Evolutionary conservation across 2,797 vertebrate species (phyloP), one percentile per base, ranked within the genome.

Genomic region (Falco concolor): DNA sequence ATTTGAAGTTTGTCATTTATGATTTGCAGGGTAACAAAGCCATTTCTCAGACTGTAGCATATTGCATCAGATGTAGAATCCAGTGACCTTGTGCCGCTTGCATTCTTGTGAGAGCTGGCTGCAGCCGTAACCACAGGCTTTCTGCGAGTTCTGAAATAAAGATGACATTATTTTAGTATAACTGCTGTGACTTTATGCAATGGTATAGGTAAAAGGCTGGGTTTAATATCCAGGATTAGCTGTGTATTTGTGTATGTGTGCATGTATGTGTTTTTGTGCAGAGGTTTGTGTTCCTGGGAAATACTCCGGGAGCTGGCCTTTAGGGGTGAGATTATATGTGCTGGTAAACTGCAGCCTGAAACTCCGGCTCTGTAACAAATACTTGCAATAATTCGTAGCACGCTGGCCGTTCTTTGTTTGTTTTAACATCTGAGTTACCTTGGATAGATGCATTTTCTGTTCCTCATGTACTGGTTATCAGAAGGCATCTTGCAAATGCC

Each of bases 291-390:
- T 49, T 79, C 22, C 50, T 28, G 28, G 20, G 18, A 13, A 28
- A 18, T 21, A 3, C 1, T 17, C 13, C 24, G 9, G 28, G 15
- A 40, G 18, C n/a, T 80, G 40, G 9, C 17, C 21, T 12, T 61
- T 22, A 13, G 0, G 2, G 74, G 18, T 40, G 36, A 32, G 50
- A 12, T 6, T 16, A 5, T 21, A 9, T 2, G 1, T 13, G 30
- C 44, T 36, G 56, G 5, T 32, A 24, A 60, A 1, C 22, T 56
- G 44, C 7, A 63, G 36, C 23, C 14, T 57, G 68, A 61, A 34
- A 21, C 32, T 63, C 13, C 36, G 53, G 25, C 12, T 73, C 23
- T 64, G 59, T 34, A 49, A 25, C 69, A 52, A 84, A n/a, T 8
- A 10, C 34, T 34, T 34, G 56, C 24, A 69, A 3, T 27, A 30